Evolutionary conservation across 2,888 invertebrate species (phyloP), one percentile per base, ranked within the genome.

Genomic region (Saturnia pavonia): DNA sequence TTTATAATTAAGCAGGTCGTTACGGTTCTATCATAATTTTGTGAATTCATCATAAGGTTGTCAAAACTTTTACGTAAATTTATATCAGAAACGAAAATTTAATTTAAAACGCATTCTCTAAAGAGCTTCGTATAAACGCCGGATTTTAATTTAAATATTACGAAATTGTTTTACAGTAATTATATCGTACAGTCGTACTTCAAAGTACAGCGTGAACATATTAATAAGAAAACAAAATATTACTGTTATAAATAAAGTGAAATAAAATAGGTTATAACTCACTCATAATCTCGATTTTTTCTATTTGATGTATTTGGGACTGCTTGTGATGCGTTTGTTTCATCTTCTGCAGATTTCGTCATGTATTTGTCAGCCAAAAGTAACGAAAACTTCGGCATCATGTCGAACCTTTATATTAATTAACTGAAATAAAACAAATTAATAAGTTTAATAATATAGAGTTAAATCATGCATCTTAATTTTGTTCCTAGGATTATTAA

Each of bases 251-350:
- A 57, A 54, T 54, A 54, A 60, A 60, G 12, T 16, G 16, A 60
- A 27, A 4, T 27, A 60, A 60, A 11, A 14, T 27, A n/a, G n/a
- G n/a, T n/a, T n/a, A 51, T 19, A 69, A 83, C 89, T 85, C 74
- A 90, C 90, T 90, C 90, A 68, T 90, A 88, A 74, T 88, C 88
- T 74, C 90, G 83, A 72, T 88, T 88, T 71, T 86, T 83, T 51
- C 73, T 72, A n/a, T 60, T 72, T 16, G 75, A 72, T 22, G 73
- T 74, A 40, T 77, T 71, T n/a, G 74, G 69, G 48, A 77, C 73
- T 27, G 80, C 71, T 40, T 77, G 76, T 1, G 82, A 79, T 68
- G 78, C 69, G 78, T 63, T 4, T 70, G n/a, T 60, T 63, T 85
- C 82, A 60, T 85, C 81, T 22, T 85, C 80, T 42, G 86, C 57